These are phyloP conservation scores for Buteo buteo DNA, from an alignment of 2,113 vertebrate species.

Conservation along the genomic window DNA sequence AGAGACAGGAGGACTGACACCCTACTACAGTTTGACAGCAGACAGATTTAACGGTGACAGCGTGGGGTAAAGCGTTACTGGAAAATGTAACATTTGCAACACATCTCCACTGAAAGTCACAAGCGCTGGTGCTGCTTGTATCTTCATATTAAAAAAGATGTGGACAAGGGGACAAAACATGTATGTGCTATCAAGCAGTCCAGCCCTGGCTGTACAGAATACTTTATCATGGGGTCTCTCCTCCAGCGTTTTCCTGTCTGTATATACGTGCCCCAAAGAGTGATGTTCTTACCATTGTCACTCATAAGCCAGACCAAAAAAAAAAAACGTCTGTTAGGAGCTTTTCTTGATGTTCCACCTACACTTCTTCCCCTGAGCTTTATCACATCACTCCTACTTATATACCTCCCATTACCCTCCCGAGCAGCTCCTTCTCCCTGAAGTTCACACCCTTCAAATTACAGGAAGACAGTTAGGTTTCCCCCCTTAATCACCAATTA, in stretches of 20 bases:
- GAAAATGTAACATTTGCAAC: conserved; percentile 10
- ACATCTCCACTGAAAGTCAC: neutral
- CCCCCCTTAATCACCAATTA: neutral
- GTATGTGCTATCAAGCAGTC: neutral
- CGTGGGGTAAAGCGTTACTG: conserved; percentile 12
- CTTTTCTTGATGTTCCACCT: neutral
- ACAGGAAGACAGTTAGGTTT: neutral
- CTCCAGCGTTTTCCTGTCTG: neutral
- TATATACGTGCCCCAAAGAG: neutral
- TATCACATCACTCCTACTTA: neutral
- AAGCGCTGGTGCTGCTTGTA: neutral
- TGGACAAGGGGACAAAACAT: neutral
- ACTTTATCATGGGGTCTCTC: neutral
- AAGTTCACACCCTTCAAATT: conserved; percentile 6
- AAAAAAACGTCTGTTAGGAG: neutral
- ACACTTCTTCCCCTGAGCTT: neutral
- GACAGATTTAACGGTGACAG: conserved; percentile 30
- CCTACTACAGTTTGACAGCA: neutral
- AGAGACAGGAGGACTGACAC: neutral
- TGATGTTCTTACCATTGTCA: neutral
- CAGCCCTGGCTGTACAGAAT: neutral
- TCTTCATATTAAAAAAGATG: neutral
- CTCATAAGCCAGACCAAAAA: neutral
- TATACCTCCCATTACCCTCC: neutral
- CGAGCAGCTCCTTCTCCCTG: neutral